Percentiles rank a stretch among this genome's conserved stretches.
phyloP scores from a whole-genome alignment of 2,888 invertebrate species.

The Leucozona laternaria region DNA sequence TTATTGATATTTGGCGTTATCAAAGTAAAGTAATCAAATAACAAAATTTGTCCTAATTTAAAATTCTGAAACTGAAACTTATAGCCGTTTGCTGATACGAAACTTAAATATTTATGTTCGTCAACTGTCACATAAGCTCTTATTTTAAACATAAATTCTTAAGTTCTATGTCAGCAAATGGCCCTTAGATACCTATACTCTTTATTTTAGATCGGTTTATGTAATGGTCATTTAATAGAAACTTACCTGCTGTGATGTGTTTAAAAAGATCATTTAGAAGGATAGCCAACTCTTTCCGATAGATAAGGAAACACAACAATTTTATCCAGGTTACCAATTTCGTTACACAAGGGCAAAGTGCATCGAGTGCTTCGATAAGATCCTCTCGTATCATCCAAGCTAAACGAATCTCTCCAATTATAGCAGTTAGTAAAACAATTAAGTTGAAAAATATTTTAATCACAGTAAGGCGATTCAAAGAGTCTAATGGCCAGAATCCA shows the following conservation, averaged over 20 bases:
- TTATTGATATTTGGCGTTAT: too few species aligned
- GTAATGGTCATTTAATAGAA: too few species aligned
- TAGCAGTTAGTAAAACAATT: slow-evolving; percentile 39
- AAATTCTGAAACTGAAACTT: too few species aligned
- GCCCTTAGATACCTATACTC: too few species aligned
- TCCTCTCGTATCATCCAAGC: slow-evolving; percentile 37
- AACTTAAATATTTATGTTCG: too few species aligned
- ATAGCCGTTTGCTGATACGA: too few species aligned
- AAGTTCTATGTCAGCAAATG: too few species aligned
- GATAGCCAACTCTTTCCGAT: slow-evolving; percentile 2
- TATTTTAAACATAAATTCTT: too few species aligned
- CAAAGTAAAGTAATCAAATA: too few species aligned
- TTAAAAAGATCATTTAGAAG: slow-evolving; percentile 2
- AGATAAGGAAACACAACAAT: slow-evolving; percentile 25
- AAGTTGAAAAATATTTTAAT: slow-evolving; percentile 31
- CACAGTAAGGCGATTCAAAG: neutral
- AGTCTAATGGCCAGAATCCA: slow-evolving; percentile 45
- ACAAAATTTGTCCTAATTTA: too few species aligned
- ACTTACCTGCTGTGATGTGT: slow-evolving; percentile 12
- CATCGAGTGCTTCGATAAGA: slow-evolving; percentile 19
- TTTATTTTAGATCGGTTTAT: too few species aligned
- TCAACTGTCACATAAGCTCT: too few species aligned
- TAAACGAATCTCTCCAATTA: slow-evolving; percentile 46
- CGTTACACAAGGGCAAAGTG: slow-evolving; percentile 43
- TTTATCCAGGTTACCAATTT: slow-evolving; percentile 58